Conservation (phyloP, 2,888 invertebrate genomes). For the Tuberolachnus salignus region DNA sequence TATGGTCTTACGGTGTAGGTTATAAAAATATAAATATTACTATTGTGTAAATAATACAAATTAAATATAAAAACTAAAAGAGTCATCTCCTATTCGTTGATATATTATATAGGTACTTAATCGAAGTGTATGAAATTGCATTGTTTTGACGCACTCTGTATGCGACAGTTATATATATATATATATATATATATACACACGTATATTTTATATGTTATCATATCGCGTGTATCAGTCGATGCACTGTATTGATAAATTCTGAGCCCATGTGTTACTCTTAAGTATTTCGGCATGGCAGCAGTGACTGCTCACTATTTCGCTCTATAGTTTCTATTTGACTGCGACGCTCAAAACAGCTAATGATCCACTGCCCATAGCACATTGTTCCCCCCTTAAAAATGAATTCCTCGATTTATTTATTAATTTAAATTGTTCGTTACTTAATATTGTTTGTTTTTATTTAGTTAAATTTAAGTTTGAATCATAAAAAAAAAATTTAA, state of each 20-base stretch:
- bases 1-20: too few relatives aligned
- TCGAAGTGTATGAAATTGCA: too few relatives aligned
- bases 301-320: slow-evolving; percentile 29
- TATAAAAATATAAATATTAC: too few relatives aligned
- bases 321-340: slow-evolving; percentile 35
- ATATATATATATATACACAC: not conserved
- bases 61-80: too few relatives aligned
- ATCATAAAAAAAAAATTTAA: not conserved
- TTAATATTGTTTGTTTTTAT: not conserved
- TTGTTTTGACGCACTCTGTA: not conserved
- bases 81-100: too few relatives aligned
- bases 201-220: slow-evolving; percentile 22
- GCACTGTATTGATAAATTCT: slow-evolving; percentile 20
- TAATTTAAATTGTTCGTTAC: not conserved
- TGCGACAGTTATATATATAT: not conserved
- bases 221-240: slow-evolving; percentile 2
- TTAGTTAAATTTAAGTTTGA: slow-evolving; percentile 19
- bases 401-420: not conserved
- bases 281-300: slow-evolving; percentile 46
- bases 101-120: too few relatives aligned
- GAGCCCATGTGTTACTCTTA: slow-evolving; percentile 48
- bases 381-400: slow-evolving; percentile 18
- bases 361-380: not conserved
- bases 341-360: slow-evolving; percentile 30
- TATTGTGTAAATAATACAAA: too few relatives aligned